Base-by-base conservation (phyloP, 2,113 vertebrate genomes). In the Pedetes capensis region DNA sequence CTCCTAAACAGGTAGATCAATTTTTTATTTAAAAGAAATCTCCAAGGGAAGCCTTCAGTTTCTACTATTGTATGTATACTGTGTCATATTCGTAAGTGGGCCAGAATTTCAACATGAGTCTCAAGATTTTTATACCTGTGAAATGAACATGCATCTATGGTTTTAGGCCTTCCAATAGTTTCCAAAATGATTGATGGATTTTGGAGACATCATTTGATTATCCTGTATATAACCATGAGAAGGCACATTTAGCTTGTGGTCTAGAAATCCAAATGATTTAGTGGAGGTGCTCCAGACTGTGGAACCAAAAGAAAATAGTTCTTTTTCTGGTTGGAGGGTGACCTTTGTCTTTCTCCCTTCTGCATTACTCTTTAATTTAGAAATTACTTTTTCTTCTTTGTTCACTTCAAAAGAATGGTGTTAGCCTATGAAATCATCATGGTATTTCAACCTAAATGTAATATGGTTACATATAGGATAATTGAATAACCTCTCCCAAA, bases 181-280 rank as follows among this genome's bases (percentile, higher is more conserved):
- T 94, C 66, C 32, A 79, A 74, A 64, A 82, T 96, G 95, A 97
- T 92, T 95, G 85, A 96, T 97, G 74, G 63, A 12, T 93, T 96
- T 95, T 78, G 88, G 86, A 91, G 51, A 63, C 59, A 89, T 93
- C 57, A 74, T 80, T 93, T 95, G 72, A 90, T 93, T 95, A 88
- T 94, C 51, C 72, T 16, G 12, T 68, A 82, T 37, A 66, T 79
- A 85, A 64, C 79, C 49, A 42, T 25, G 13, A 94, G 72, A 44
- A 84, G 81, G 72, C 63, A 88, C 78, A 44, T 90, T 92, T 95
- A 85, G 59, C 37, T 57, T 91, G 72, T 7, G 25, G 93, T 93
- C 85, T 95, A 39, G 95, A 95, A 93, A 93, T 91, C 81, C 63
- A 71, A 51, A 69, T 95, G 95, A 96, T 93, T 97, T 97, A 91